Base-by-base conservation (phyloP, 2,888 invertebrate species). In the Frankliniella fusca region DNA sequence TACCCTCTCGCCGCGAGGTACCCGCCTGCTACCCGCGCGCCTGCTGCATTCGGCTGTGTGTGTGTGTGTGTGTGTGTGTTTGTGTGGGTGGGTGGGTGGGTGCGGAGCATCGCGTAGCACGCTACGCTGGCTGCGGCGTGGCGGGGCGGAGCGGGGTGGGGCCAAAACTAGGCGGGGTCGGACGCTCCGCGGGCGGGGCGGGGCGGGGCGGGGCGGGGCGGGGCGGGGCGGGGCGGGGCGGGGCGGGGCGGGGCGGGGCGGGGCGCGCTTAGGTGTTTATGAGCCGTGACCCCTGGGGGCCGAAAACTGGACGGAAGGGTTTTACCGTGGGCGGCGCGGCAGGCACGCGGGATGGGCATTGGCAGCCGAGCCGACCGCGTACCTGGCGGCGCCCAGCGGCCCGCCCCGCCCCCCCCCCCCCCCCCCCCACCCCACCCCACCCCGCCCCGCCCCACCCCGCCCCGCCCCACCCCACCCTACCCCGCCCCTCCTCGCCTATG, bases 201-300 rank as follows among this genome's bases (percentile, higher is more conserved):
- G 61, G 61, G 61, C 70, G 70, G 23, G 8, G 23, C 7, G n/a
- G 54, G 54, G 15, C 15, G 54, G 54, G 54, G 15, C 70, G 70
- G 23, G 8, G 23, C 7, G n/a, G 54, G 54, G 15, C 15, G 54
- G 54, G 54, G 15, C 18, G 54, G 12, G 54, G 54, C 54, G 54
- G 54, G 54, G 54, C 15, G 54, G 12, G 54, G 70, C 70, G 23
- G 70, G 70, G 70, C 70, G 18, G 65, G 65, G 70, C 70, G 23
- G 70, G 27, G 70, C 54, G 15, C 70, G 70, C 27, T 27, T 76
- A 76, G 70, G 70, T 76, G 70, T 76, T 76, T 76, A 76, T 76
- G 70, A 76, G 70, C 70, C 70, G 70, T 76, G 70, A 76, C 70
- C 70, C 38, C 38, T 38, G 38, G 38, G 38, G 38, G 54, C 18